Evolutionary conservation across 2,888 invertebrate species (phyloP).

Genomic region (Nymphalis c-album): DNA sequence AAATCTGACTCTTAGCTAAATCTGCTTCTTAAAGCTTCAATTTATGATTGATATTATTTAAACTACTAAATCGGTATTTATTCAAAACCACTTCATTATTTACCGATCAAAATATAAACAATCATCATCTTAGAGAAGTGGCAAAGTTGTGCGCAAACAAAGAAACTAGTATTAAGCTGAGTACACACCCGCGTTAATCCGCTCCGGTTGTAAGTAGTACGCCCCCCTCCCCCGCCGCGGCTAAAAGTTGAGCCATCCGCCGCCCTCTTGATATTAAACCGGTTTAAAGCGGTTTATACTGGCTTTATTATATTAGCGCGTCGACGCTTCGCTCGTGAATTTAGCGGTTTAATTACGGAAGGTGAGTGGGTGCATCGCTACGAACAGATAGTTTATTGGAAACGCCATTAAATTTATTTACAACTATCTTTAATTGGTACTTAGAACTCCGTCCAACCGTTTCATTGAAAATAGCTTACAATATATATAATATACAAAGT

Average conservation of each 20-base stretch:
- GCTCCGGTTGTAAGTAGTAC: slow-evolving; percentile 55
- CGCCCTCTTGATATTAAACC: slow-evolving; percentile 73
- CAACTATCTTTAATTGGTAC: neutral
- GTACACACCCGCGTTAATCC: slow-evolving; percentile 58
- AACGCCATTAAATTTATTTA: neutral
- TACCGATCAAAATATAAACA: neutral
- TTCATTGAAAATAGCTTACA: neutral
- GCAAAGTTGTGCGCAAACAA: slow-evolving; percentile 52
- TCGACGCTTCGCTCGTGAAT: slow-evolving; percentile 60
- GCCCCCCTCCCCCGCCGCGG: slow-evolving; percentile 51
- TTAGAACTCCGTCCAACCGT: too few species aligned
- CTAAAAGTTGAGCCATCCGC: slow-evolving; percentile 64
- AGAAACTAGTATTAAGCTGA: slow-evolving; percentile 64
- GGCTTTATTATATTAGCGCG: slow-evolving; percentile 78
- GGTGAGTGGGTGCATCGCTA: slow-evolving; percentile 34
- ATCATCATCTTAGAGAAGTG: slow-evolving; percentile 1
- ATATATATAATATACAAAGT: too few species aligned
- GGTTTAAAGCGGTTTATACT: slow-evolving; percentile 73
- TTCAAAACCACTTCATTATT: neutral
- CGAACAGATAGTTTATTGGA: slow-evolving; percentile 6
- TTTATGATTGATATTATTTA: neutral
- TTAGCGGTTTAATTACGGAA: slow-evolving; percentile 64
- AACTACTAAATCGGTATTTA: neutral
- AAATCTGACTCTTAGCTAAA: too few species aligned
- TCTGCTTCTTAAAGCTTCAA: too few species aligned